phyloP scores from a whole-genome alignment of 2,113 vertebrate species.

The Hylia prasina region DNA sequence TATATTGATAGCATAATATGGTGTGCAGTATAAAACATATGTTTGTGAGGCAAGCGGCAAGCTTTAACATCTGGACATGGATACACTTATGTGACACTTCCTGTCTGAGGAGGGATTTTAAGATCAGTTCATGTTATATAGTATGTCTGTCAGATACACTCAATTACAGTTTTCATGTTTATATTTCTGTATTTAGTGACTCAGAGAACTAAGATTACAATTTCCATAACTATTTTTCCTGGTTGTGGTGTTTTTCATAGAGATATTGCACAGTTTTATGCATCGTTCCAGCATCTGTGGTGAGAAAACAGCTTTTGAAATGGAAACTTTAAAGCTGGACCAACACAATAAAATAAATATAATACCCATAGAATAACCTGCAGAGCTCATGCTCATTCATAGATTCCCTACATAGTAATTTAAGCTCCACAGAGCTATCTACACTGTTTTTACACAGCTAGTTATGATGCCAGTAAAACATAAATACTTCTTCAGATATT shows the following conservation, averaged over 20 bases:
- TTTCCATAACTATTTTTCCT: background rate
- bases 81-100: background rate
- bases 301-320: background rate
- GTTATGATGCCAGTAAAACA: background rate
- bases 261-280: background rate
- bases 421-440: background rate
- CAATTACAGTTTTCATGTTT: background rate
- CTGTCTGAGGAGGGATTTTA: background rate
- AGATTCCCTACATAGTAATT: background rate
- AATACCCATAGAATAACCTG: background rate
- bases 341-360: background rate
- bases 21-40: background rate
- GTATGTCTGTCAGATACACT: background rate
- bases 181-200: background rate
- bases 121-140: background rate
- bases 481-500: background rate
- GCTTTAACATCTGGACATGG: background rate
- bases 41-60: background rate
- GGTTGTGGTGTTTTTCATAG: background rate
- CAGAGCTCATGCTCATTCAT: background rate
- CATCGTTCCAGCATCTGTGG: background rate
- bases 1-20: background rate
- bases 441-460: background rate
- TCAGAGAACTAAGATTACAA: background rate
- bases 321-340: background rate